A percentile compares a stretch with the other conserved stretches of the same genome.
These are phyloP conservation scores for Allochrocebus solatus DNA, from an alignment of 2,797 vertebrate species.

Conservation along the genomic window DNA sequence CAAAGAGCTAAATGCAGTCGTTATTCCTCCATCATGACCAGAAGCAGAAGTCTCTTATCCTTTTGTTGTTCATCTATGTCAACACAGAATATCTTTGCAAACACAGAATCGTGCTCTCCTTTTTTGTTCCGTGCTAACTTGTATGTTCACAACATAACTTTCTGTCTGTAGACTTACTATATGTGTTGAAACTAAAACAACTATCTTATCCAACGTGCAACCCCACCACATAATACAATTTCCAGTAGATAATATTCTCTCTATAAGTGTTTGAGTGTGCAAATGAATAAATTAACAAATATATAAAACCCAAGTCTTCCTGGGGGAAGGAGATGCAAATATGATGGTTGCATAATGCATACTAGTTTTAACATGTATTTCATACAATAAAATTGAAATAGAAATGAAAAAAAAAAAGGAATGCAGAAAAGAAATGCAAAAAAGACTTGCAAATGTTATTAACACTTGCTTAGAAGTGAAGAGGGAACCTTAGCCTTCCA, in stretches of 20 bases:
- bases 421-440: background rate
- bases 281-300: slow-evolving; percentile 11
- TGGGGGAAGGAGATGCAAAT: background rate
- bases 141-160: background rate
- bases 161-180: background rate
- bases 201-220: background rate
- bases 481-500: background rate
- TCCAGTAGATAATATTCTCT: background rate
- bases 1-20: background rate
- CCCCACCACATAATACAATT: background rate
- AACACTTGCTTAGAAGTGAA: background rate
- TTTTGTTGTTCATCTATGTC: background rate
- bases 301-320: background rate
- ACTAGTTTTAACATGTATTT: background rate
- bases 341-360: background rate
- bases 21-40: background rate
- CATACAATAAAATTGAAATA: background rate
- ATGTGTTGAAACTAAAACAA: background rate
- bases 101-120: background rate
- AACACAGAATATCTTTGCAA: background rate
- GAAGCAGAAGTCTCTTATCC: background rate
- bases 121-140: background rate
- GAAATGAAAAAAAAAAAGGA: background rate
- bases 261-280: background rate
- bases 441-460: background rate